A percentile compares a stretch with the other conserved stretches of the same genome.
Conservation (phyloP, 2,888 invertebrate species). For the Cremastobaeus sp. region DNA sequence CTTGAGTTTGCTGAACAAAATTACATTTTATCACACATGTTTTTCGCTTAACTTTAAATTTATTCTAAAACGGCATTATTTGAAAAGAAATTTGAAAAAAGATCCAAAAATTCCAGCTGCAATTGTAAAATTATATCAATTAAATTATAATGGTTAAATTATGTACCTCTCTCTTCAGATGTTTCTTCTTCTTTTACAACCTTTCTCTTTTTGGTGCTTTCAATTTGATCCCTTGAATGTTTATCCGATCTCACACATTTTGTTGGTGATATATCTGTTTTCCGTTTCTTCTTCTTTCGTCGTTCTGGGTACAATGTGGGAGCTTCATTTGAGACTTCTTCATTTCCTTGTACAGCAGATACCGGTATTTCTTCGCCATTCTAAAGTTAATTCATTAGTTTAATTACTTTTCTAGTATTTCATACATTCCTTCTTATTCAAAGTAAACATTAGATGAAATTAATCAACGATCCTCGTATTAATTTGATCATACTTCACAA, state of each 20-base stretch:
- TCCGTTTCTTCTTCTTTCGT: constrained; percentile 80
- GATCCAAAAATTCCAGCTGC: too few species aligned
- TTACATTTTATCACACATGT: too few species aligned
- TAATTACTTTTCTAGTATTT: constrained; percentile 1
- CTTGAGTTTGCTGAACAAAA: too few species aligned
- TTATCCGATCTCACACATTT: constrained; percentile 47
- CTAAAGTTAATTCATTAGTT: constrained; percentile 57
- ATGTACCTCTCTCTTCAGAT: constrained; percentile 71
- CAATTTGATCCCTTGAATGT: constrained; percentile 49
- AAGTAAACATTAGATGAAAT: background rate
- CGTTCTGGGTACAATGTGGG: constrained; percentile 80
- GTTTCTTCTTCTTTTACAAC: constrained; percentile 69
- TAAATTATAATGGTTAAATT: too few species aligned
- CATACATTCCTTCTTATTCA: background rate
- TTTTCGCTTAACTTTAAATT: too few species aligned
- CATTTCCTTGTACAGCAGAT: constrained; percentile 74
- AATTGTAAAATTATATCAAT: too few species aligned
- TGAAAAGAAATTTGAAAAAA: too few species aligned
- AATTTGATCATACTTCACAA: too few species aligned
- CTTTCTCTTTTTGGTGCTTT: constrained; percentile 65
- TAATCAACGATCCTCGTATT: too few species aligned
- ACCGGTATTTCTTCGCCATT: constrained; percentile 74
- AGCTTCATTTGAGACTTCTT: constrained; percentile 77
- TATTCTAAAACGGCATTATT: too few species aligned
- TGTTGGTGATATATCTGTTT: constrained; percentile 64